These are phyloP conservation scores for Penaeus chinensis DNA, from an alignment of 1,140 invertebrate species.

Conservation along the genomic window DNA sequence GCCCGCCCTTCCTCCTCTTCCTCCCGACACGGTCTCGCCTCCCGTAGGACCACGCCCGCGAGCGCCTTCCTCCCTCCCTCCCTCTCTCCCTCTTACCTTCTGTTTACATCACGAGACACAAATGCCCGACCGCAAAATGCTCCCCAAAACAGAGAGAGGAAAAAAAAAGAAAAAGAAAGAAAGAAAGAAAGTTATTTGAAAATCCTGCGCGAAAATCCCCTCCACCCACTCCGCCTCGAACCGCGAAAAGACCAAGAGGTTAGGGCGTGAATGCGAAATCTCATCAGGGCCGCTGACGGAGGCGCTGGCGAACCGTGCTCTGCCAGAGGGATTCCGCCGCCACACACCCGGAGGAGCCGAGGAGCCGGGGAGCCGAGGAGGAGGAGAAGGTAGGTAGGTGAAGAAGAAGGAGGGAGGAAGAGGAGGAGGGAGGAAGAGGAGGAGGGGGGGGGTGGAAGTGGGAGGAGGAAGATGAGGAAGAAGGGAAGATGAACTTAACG, in stretches of 20 bases:
- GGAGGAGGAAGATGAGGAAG: background rate
- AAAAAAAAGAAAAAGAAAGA: background rate
- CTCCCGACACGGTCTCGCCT: background rate
- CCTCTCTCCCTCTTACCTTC: background rate
- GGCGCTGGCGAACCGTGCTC: too few species aligned
- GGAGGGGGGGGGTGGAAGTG: background rate
- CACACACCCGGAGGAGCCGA: background rate
- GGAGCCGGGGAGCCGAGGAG: too few species aligned
- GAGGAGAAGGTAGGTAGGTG: too few species aligned
- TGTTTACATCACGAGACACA: background rate
- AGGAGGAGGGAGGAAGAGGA: too few species aligned
- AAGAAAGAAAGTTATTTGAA: too few species aligned
- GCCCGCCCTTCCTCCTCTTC: background rate
- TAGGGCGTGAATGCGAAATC: too few species aligned
- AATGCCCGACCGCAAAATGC: background rate
- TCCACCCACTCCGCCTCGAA: too few species aligned
- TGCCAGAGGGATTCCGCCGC: too few species aligned
- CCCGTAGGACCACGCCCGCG: background rate
- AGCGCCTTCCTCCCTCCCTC: background rate
- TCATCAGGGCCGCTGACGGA: too few species aligned
- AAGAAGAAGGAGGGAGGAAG: background rate
- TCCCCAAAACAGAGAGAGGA: background rate
- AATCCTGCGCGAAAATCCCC: too few species aligned
- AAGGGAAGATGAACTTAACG: too few species aligned
- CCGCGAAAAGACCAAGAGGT: too few species aligned